Percentiles rank a stretch among this genome's conserved stretches.
These are phyloP conservation scores for Pseudomyrmex cubaensis DNA, from an alignment of 1,140 invertebrate species.

Conservation along the genomic window DNA sequence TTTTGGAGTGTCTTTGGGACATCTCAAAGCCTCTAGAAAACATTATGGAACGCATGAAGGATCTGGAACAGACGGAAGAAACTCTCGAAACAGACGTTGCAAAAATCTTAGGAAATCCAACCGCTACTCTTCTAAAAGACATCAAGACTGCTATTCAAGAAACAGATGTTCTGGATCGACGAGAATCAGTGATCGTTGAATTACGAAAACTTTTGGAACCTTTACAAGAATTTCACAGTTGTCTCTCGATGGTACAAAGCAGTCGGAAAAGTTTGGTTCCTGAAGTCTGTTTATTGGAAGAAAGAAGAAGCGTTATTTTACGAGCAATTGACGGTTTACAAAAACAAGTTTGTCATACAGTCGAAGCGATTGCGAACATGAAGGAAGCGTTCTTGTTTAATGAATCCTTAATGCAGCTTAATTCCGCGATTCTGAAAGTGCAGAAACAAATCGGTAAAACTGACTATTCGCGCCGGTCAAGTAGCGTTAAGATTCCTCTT, in stretches of 20 bases:
- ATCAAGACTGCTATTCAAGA: constrained; percentile 54
- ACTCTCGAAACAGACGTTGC: constrained; percentile 77
- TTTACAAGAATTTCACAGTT: constrained; percentile 76
- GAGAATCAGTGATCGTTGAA: constrained; percentile 61
- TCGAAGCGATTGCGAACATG: constrained; percentile 50
- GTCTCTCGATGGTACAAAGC: constrained; percentile 75
- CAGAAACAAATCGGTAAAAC: constrained; percentile 74
- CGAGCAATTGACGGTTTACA: constrained; percentile 73
- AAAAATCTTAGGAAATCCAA: constrained; percentile 68
- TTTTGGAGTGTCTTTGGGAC: constrained; percentile 71
- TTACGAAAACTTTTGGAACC: constrained; percentile 73
- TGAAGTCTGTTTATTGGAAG: constrained; percentile 70
- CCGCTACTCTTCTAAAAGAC: constrained; percentile 56
- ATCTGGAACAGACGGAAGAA: constrained; percentile 66
- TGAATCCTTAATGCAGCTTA: constrained; percentile 56
- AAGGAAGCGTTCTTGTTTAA: constrained; percentile 43
- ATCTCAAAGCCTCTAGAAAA: constrained; percentile 73
- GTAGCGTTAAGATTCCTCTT: constrained; percentile 65
- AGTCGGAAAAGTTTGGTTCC: constrained; percentile 72
- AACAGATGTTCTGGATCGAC: constrained; percentile 34
- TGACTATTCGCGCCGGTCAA: constrained; percentile 71
- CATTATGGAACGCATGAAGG: constrained; percentile 72
- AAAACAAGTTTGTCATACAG: constrained; percentile 27
- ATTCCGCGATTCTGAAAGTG: constrained; percentile 66
- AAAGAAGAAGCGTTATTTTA: constrained; percentile 76